Evolutionary conservation across 2,888 invertebrate species (phyloP).

Genomic region (Sicus ferrugineus): DNA sequence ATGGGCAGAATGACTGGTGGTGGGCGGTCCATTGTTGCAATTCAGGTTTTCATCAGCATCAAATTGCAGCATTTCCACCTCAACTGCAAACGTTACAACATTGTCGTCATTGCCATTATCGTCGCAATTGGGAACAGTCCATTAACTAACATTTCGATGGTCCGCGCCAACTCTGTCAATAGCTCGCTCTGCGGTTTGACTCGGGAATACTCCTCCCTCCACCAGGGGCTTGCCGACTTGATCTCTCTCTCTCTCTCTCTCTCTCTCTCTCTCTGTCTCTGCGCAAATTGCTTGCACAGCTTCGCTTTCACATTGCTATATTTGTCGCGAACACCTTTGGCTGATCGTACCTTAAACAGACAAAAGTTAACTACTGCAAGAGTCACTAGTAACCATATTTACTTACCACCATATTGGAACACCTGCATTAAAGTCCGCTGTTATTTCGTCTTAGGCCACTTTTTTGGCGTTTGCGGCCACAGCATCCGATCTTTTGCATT

Average conservation of each 20-base stretch:
- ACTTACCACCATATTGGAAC: not conserved
- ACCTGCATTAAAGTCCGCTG: conserved; percentile 1
- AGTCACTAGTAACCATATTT: not conserved
- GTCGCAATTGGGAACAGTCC: not conserved
- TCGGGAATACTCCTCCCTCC: not conserved
- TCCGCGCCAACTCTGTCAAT: not conserved
- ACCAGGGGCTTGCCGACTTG: not conserved
- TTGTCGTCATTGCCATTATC: not conserved
- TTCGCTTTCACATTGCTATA: not conserved
- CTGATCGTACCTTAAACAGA: conserved; percentile 1
- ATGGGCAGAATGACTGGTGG: not conserved
- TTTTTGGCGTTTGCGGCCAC: not conserved
- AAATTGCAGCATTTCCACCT: not conserved
- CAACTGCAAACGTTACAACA: not conserved
- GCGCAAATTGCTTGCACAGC: not conserved
- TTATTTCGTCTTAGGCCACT: not conserved
- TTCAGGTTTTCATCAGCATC: not conserved
- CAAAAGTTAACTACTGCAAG: not conserved
- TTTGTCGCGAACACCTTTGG: conserved; percentile 1
- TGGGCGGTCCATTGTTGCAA: not conserved
- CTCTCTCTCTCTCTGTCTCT: not conserved
- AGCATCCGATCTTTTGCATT: not conserved
- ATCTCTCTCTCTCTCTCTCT: not conserved
- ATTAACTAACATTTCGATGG: not conserved
- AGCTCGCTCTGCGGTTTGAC: not conserved